Percentiles rank a stretch among this genome's conserved stretches.
These are phyloP conservation scores for Antennarius maculatus DNA, from an alignment of 2,797 vertebrate species.

Conservation along the genomic window DNA sequence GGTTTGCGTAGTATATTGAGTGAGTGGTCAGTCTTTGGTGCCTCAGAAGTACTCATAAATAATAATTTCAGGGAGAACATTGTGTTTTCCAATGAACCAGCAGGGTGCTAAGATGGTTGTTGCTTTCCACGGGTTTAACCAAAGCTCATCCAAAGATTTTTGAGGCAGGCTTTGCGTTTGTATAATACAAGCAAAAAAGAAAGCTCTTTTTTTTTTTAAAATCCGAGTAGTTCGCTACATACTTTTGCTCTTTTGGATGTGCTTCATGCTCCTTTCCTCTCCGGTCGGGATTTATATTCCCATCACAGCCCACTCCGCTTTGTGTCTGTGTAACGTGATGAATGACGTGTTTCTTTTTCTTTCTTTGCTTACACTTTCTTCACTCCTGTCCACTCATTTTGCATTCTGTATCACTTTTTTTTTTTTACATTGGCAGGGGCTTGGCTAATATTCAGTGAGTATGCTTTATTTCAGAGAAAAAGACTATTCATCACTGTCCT, in stretches of 20 bases:
- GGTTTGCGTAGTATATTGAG: too few relatives aligned
- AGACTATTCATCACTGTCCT: slow-evolving; percentile 61
- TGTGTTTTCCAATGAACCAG: slow-evolving; percentile 29
- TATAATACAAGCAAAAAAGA: slow-evolving; percentile 33
- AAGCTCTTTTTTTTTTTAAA: slow-evolving; percentile 13
- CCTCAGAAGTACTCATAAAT: too few relatives aligned
- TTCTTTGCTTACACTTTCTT: slow-evolving; percentile 2
- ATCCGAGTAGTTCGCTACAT: slow-evolving; percentile 47
- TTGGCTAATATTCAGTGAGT: slow-evolving; percentile 21
- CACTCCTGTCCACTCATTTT: slow-evolving; percentile 11
- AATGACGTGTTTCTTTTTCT: slow-evolving; percentile 14
- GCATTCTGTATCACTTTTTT: background rate
- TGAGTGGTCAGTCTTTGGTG: too few relatives aligned
- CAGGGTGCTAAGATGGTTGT: slow-evolving; percentile 41
- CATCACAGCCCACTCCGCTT: slow-evolving; percentile 15
- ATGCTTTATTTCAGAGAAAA: slow-evolving; percentile 39
- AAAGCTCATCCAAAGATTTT: slow-evolving; percentile 69
- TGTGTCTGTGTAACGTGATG: slow-evolving; percentile 15
- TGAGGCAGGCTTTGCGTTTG: slow-evolving; percentile 43
- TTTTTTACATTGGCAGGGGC: slow-evolving; percentile 13
- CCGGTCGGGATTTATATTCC: slow-evolving; percentile 39
- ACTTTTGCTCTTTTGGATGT: slow-evolving; percentile 48
- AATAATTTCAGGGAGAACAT: slow-evolving; percentile 21
- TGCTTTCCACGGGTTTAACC: slow-evolving; percentile 31
- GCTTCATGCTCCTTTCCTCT: slow-evolving; percentile 20